Conservation (phyloP, 2,888 invertebrate genomes). For the Eilema depressum region DNA sequence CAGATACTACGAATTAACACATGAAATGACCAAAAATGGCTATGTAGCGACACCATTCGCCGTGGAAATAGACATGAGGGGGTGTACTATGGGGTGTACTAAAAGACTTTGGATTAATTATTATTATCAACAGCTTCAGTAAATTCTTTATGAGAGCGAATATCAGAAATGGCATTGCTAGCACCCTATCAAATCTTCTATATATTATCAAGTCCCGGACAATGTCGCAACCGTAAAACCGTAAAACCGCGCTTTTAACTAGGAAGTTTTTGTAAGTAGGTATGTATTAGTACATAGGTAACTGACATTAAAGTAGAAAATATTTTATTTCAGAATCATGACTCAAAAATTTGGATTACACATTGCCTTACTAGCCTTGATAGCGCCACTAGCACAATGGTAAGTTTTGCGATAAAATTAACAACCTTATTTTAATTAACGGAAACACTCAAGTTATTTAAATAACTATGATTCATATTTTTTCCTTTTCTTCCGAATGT, state of each 20-base stretch:
- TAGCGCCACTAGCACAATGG: conserved; percentile 71
- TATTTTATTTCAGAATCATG: conserved; percentile 75
- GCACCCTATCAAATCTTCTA: too few species aligned
- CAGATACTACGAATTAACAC: too few species aligned
- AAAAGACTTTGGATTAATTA: too few species aligned
- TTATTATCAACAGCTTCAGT: too few species aligned
- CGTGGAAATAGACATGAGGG: too few species aligned
- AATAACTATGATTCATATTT: background rate
- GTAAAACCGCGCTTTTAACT: too few species aligned
- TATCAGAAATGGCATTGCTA: too few species aligned
- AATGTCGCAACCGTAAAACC: background rate
- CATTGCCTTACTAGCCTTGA: conserved; percentile 61
- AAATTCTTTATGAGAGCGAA: background rate
- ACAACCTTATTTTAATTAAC: conserved; percentile 4
- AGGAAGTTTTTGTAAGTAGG: background rate
- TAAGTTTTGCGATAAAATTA: conserved; percentile 54
- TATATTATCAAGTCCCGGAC: background rate
- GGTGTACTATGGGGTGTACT: too few species aligned
- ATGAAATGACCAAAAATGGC: too few species aligned
- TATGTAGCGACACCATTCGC: too few species aligned
- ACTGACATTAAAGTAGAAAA: background rate
- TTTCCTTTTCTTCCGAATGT: background rate
- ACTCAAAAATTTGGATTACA: conserved; percentile 59
- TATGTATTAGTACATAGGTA: too few species aligned
- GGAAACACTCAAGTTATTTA: conserved; percentile 1